These are phyloP conservation scores for Dryomyza anilis DNA, from an alignment of 2,888 invertebrate species.

Conservation along the genomic window DNA sequence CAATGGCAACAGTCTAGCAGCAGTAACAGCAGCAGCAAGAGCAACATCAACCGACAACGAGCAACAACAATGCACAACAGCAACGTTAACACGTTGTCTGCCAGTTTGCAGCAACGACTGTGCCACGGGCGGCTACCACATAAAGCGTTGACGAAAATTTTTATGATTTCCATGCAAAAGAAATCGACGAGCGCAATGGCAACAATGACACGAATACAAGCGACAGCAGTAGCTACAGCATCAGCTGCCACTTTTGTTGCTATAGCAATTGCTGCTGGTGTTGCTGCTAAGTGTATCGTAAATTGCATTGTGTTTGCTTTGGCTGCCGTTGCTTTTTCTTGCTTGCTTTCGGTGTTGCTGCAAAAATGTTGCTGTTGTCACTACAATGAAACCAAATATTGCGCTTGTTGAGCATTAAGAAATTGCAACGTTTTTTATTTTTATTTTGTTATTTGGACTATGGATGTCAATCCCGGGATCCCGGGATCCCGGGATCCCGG, in stretches of 20 bases:
- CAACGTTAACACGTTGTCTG: neutral
- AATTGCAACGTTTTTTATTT: too few relatives aligned
- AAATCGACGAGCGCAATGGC: too few relatives aligned
- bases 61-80: neutral
- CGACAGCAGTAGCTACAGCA: too few relatives aligned
- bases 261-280: neutral
- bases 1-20: neutral
- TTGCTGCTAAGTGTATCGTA: neutral
- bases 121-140: too few relatives aligned
- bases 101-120: slow-evolving; percentile 4
- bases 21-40: neutral
- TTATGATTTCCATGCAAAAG: too few relatives aligned
- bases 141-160: too few relatives aligned
- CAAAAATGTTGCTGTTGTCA: neutral
- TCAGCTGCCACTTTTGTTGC: neutral
- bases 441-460: too few relatives aligned
- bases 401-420: too few relatives aligned
- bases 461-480: too few relatives aligned
- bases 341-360: neutral
- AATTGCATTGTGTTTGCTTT: neutral
- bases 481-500: too few relatives aligned
- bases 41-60: neutral
- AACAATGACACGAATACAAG: too few relatives aligned
- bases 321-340: neutral
- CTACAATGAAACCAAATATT: too few relatives aligned